These are phyloP conservation scores for Bombus superbus DNA, from an alignment of 1,140 invertebrate genomes.

Conservation along the genomic window DNA sequence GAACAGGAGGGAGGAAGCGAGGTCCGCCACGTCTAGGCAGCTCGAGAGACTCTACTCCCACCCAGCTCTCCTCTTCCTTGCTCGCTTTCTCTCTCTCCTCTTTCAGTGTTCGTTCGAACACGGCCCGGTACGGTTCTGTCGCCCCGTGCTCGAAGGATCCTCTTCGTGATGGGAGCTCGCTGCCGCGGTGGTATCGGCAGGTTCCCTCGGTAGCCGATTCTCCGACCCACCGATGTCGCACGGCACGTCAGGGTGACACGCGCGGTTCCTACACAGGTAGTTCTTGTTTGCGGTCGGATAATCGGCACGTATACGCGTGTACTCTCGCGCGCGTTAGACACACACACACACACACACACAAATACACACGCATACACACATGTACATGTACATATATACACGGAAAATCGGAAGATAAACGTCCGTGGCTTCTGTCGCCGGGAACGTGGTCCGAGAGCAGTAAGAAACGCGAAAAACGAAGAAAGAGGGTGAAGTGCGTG, in stretches of 20 bases:
- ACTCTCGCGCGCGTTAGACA: too few relatives aligned
- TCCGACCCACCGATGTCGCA: conserved; percentile 43
- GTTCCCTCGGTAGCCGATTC: conserved; percentile 74
- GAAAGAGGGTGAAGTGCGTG: neutral
- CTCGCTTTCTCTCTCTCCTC: conserved; percentile 63
- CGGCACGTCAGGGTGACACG: conserved; percentile 39
- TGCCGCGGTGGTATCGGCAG: conserved; percentile 69
- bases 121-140: conserved; percentile 75
- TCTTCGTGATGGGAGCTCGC: conserved; percentile 77
- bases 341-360: neutral
- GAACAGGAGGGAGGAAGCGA: conserved; percentile 7
- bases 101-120: conserved; percentile 80
- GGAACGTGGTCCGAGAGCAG: neutral
- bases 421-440: neutral
- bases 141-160: conserved; percentile 64
- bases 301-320: neutral
- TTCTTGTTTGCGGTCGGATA: neutral
- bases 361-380: neutral
- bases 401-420: neutral
- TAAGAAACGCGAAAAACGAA: neutral
- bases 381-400: neutral
- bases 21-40: conserved; percentile 69
- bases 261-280: neutral
- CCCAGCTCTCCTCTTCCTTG: conserved; percentile 41
- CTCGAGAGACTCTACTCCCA: conserved; percentile 58